phyloP scores from a whole-genome alignment of 2,888 invertebrate species.

The Anodontia alba region DNA sequence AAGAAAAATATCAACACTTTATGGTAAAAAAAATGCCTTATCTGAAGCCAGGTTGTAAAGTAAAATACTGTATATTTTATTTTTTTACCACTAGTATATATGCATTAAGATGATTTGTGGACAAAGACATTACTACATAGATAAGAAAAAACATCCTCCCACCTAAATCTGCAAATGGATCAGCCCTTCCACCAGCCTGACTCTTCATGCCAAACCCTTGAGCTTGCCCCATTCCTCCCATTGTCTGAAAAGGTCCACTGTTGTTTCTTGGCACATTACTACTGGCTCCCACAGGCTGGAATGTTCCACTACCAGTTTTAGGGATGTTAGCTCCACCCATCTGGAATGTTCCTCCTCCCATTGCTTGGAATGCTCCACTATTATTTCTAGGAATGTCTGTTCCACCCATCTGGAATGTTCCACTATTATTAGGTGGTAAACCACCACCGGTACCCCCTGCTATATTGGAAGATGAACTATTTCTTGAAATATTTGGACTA shows the following conservation, averaged over 20 bases:
- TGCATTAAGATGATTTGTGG: no score
- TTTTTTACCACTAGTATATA: no score
- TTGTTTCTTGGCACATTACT: conserved; percentile 40
- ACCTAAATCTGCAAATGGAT: conserved; percentile 83
- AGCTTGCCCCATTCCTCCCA: conserved; percentile 52
- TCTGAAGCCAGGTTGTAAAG: no score
- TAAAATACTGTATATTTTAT: no score
- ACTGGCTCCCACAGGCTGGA: conserved; percentile 42
- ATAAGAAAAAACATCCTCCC: no score
- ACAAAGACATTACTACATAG: no score
- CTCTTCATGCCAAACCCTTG: conserved; percentile 26
- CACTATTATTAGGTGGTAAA: conserved; percentile 37
- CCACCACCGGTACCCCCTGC: conserved; percentile 26
- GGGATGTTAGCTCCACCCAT: conserved; percentile 48
- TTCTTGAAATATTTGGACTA: conserved; percentile 63
- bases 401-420: conserved; percentile 29
- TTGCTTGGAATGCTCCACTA: conserved; percentile 52
- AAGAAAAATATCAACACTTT: no score
- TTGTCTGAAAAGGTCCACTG: conserved; percentile 52
- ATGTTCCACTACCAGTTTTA: conserved; percentile 58
- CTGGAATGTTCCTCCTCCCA: conserved; percentile 26
- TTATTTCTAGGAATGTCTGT: conserved; percentile 45
- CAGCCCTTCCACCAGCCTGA: conserved; percentile 52
- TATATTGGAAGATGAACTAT: conserved; percentile 63
- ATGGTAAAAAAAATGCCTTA: no score